Evolutionary conservation across 2,113 vertebrate genomes (phyloP), one percentile per base, ranked within the genome.

Genomic region (Dissostichus mawsoni): DNA sequence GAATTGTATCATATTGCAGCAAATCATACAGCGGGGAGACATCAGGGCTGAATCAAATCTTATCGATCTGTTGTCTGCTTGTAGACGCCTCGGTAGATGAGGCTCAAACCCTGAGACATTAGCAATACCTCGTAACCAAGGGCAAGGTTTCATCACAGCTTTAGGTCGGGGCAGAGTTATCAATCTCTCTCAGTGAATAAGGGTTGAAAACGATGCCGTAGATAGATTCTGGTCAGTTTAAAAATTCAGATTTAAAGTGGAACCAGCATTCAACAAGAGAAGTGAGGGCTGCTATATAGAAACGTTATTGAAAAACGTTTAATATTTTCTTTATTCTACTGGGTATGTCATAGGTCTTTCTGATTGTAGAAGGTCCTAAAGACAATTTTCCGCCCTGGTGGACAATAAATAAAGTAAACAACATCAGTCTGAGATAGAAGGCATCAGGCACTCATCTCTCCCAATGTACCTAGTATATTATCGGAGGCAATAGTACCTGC

Each of bases 21-120:
- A 33, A 23, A 66, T 76, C 23, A 76, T 14, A 13, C 70, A 57
- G 61, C 53, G 58, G 69, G 33, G 52, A 78, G 76, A 73, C 70
- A 76, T 74, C 52, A 48, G 25, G 62, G 57, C 69, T 68, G 74
- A 86, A 82, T 86, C 80, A 76, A 81, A 83, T 73, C 12, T 4
- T 63, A 85, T 88, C 41, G 71, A 82, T 86, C 69, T 82, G 83
- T 73, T 84, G 68, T 72, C 78, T 85, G 63, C 71, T 81, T 72
- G 76, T 64, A 84, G 73, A 64, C 62, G 45, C 76, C 76, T 84
- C 64, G 50, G 76, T 52, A 44, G 76, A 82, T 69, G 64, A 71
- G 72, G 50, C 44, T 8, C 75, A 52, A n/a, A 14, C 41, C 45
- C 29, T 20, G 33, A 69, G 18, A 80, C 69, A 78, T 76, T 57